A percentile compares a stretch with the other conserved stretches of the same genome.
Evolutionary conservation across 2,888 invertebrate genomes (phyloP).

Genomic region (Cantharis lateralis): DNA sequence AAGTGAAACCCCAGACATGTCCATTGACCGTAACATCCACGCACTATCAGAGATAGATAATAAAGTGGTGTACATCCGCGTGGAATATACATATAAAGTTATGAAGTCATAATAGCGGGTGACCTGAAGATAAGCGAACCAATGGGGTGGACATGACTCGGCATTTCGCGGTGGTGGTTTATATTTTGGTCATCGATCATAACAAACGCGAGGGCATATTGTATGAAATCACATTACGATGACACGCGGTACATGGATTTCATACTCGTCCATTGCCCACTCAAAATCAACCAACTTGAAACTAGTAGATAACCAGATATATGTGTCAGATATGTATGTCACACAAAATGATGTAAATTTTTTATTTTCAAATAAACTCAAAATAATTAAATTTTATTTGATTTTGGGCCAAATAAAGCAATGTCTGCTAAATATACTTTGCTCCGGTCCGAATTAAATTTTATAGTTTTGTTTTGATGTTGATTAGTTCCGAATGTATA

Average conservation of each 20-base stretch:
- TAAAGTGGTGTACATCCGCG: constrained; percentile 28
- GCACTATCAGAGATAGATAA: constrained; percentile 31
- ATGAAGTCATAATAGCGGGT: constrained; percentile 37
- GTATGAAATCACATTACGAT: constrained; percentile 29
- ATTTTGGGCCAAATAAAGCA: neutral
- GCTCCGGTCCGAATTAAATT: neutral
- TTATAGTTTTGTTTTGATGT: neutral
- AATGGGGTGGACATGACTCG: constrained; percentile 52
- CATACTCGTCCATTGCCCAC: constrained; percentile 25
- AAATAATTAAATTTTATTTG: neutral
- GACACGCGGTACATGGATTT: constrained; percentile 21
- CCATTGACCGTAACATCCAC: constrained; percentile 31
- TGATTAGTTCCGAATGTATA: neutral
- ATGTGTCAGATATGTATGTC: neutral
- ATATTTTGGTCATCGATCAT: constrained; percentile 30
- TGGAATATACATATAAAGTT: constrained; percentile 26
- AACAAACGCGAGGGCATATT: constrained; percentile 28
- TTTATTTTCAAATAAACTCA: neutral
- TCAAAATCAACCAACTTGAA: constrained; percentile 32
- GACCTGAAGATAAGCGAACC: constrained; percentile 42
- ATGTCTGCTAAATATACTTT: no score
- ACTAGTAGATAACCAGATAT: constrained; percentile 22
- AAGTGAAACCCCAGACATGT: constrained; percentile 17
- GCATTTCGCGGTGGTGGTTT: constrained; percentile 37
- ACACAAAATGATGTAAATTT: neutral